Evolutionary conservation across 2,797 vertebrate genomes (phyloP), one percentile per base, ranked within the genome.

Genomic region (Galaxias olidus): DNA sequence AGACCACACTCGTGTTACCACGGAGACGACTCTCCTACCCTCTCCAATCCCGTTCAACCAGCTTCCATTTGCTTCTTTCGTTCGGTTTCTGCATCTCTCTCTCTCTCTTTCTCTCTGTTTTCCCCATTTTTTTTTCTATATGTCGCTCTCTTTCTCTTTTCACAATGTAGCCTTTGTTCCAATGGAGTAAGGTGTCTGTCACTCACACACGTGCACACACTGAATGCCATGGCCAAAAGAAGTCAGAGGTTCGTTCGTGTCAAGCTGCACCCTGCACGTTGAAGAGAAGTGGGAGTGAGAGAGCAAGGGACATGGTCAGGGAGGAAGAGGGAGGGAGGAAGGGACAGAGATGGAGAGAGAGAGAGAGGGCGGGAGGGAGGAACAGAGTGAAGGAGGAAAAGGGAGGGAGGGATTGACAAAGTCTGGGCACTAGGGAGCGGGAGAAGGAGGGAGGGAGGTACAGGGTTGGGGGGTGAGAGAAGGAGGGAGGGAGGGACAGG

Each of bases 251-350:
- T 55, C 9, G n/a, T n/a, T n/a, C 10, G 30, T 2, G 30, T 30
- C 30, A 30, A 30, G 80, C 15, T 88, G 83, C 85, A 77, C 80
- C 74, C 74, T 82, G 66, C 73, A 61, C 71, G 53, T 54, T 56
- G 44, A 66, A n/a, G 48, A 50, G 48, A n/a, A 15, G 14, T 12
- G 43, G 14, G 43, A 46, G 56, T 9, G 56, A 43, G 57, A 14
- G 46, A 47, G 46, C 10, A 8, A 47, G 46, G 59, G 4, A 55
- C 43, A 50, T 30, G 52, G 56, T 59, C 45, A 19, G 47, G 47
- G 20, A 45, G 48, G 12, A 65, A 53, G 61, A 12, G 59, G 47
- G 53, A 54, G 52, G 12, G 63, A 19, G 59, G 47, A 54, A 48
- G 72, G n/a, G 63, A 15, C 72, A 4, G 46, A 1, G 63, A 17